phyloP scores from a whole-genome alignment of 1,140 invertebrate genomes.

The Gonioctena quinquepunctata region DNA sequence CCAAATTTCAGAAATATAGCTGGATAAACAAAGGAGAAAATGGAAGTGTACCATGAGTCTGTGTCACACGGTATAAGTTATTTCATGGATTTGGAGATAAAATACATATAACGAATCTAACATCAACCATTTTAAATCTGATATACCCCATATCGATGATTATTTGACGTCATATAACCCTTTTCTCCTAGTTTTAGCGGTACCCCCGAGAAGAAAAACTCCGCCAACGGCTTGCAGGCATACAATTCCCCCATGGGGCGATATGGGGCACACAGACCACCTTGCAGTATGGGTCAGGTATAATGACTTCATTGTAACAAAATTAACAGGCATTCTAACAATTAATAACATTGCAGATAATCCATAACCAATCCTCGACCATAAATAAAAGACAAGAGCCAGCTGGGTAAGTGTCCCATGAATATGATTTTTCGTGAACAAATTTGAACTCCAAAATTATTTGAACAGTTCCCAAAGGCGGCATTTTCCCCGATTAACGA shows the following conservation, averaged over 20 bases:
- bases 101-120: too few relatives aligned
- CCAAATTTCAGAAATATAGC: too few relatives aligned
- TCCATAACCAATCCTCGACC: constrained; percentile 52
- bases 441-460: background rate
- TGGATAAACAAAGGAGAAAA: too few relatives aligned
- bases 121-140: too few relatives aligned
- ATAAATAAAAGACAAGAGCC: constrained; percentile 40
- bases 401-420: constrained; percentile 39
- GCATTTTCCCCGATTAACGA: too few relatives aligned
- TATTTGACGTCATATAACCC: too few relatives aligned
- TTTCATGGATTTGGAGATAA: too few relatives aligned
- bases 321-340: background rate
- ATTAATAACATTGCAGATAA: constrained; percentile 47
- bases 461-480: constrained; percentile 24
- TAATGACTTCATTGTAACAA: background rate
- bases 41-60: too few relatives aligned
- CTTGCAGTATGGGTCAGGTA: constrained; percentile 64
- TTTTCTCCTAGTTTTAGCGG: constrained; percentile 25
- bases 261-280: constrained; percentile 65
- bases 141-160: too few relatives aligned
- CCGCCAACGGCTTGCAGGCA: constrained; percentile 50
- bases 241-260: constrained; percentile 57
- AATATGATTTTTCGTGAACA: background rate
- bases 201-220: constrained; percentile 31
- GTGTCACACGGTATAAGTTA: too few relatives aligned